Base-by-base conservation (phyloP, 2,888 invertebrate species). In the Sinelater perroti region DNA sequence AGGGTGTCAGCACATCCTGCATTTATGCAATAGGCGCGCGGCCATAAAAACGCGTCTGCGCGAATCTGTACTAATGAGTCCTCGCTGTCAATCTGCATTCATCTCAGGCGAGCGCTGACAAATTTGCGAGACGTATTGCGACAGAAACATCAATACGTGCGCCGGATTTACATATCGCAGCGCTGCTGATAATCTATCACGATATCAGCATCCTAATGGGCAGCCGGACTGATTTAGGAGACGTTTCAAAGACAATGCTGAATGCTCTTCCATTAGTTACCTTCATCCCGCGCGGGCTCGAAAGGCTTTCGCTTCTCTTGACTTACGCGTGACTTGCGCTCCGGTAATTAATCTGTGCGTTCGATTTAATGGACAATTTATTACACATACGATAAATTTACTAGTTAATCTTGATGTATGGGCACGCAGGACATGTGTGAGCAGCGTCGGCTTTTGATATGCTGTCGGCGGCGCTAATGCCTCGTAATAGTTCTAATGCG, bases 151-250 rank as follows among this genome's bases (percentile, higher is more conserved):
- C 71, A 72, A 70, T 70, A 69, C 69, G 65, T 62, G 65, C 60
- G 69, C 65, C 67, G 66, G 68, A 74, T 74, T 74, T 74, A 72
- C 73, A 73, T 74, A 72, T 69, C 66, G 67, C 67, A 67, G 62
- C 60, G 57, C 56, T 61, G 53, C 64, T 67, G 72, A 72, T 73
- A 73, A 72, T 73, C 72, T 71, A 72, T 73, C 72, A 72, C 67
- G 68, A 70, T 69, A 72, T 73, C 72, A 70, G 68, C 70, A 69
- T 71, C 72, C 71, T 70, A 68, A 72, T 70, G 67, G 70, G 68
- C 65, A 60, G 63, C 50, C 44, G 52, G 71, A 70, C 68, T 71
- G 72, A 73, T 74, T 74, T 73, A 73, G 70, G 71, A 65, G 69
- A 68, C 70, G 56, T 62, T 66, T 61, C 62, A 58, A 67, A 69